phyloP scores from a whole-genome alignment of 2,113 vertebrate species.

The Lagopus leucura region DNA sequence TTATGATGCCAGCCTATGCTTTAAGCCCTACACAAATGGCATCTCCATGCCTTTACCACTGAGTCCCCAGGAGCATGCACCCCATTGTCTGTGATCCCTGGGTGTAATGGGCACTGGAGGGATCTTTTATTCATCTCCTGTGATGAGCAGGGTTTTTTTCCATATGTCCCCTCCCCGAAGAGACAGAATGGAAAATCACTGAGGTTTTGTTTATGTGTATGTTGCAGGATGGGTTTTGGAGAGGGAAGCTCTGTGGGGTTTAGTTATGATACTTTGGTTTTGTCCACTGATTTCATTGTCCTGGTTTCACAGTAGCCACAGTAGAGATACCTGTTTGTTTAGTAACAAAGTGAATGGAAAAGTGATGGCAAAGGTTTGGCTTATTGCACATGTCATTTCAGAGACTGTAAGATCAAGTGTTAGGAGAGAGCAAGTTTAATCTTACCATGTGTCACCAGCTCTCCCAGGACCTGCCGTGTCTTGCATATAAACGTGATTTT shows the following conservation, averaged over 20 bases:
- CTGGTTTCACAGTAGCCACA: background rate
- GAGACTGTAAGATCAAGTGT: background rate
- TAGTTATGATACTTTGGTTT: background rate
- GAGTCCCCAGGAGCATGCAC: background rate
- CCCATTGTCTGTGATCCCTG: background rate
- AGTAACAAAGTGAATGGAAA: background rate
- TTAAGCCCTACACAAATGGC: background rate
- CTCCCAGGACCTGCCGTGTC: background rate
- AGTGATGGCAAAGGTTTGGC: background rate
- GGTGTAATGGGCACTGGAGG: background rate
- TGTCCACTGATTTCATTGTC: background rate
- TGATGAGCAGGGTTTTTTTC: background rate
- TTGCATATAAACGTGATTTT: background rate
- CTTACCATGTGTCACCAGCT: background rate
- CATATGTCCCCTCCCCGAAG: background rate
- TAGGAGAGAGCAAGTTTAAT: background rate
- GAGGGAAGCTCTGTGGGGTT: background rate
- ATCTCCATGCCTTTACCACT: background rate
- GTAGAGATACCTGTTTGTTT: background rate
- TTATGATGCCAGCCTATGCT: background rate
- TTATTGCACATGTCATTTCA: background rate
- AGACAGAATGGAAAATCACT: background rate
- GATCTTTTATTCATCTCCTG: background rate
- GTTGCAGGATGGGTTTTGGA: background rate
- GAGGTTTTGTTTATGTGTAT: accelerated